Conservation (phyloP, 2,797 vertebrate genomes). For the Corythornis leucogaster region DNA sequence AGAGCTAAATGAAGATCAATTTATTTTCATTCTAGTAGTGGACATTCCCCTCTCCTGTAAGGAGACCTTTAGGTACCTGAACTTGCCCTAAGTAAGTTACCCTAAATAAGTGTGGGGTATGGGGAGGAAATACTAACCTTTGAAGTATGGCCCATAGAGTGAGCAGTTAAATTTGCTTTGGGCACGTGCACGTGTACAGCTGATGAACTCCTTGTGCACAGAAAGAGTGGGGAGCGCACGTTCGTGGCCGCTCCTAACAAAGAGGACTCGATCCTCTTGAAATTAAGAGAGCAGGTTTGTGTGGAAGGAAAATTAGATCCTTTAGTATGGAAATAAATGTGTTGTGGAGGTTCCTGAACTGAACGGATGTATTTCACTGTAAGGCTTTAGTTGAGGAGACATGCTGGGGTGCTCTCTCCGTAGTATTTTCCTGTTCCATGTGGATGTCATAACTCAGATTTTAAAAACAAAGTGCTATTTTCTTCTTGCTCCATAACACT, state of each 20-base stretch:
- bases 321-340: conserved; percentile 41
- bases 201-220: background rate
- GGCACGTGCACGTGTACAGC: background rate
- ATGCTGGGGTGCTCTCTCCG: conserved; percentile 26
- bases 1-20: conserved; percentile 68
- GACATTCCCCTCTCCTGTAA: background rate
- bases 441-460: conserved; percentile 21
- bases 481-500: background rate
- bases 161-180: conserved; percentile 24
- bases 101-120: background rate
- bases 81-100: background rate
- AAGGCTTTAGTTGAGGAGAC: conserved; percentile 28
- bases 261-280: conserved; percentile 18
- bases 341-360: conserved; percentile 36
- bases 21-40: conserved; percentile 35
- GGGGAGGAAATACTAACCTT: conserved; percentile 13
- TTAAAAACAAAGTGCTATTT: conserved; percentile 46
- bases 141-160: background rate
- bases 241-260: background rate
- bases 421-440: conserved; percentile 31
- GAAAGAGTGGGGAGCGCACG: background rate
- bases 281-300: conserved; percentile 26
- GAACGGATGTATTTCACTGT: background rate
- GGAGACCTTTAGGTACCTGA: background rate
- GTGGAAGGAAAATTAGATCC: conserved; percentile 37